Percentiles rank a stretch among this genome's conserved stretches.
These are phyloP conservation scores for Stigmatopora nigra DNA, from an alignment of 2,113 vertebrate species.

Conservation along the genomic window DNA sequence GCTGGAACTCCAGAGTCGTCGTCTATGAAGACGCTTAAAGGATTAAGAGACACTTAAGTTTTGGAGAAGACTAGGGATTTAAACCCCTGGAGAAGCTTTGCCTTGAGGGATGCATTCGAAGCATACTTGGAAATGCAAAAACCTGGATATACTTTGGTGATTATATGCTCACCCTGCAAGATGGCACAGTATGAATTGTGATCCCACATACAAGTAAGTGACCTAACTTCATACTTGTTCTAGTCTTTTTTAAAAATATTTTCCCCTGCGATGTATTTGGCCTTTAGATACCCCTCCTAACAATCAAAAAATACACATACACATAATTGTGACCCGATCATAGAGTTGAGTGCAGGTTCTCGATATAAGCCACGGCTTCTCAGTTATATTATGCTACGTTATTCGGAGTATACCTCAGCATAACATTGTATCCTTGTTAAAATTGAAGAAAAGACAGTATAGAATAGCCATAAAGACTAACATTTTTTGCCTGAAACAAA, in stretches of 20 bases:
- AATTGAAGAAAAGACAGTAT: too few species aligned
- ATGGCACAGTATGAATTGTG: slow-evolving; percentile 33
- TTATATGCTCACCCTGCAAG: slow-evolving; percentile 33
- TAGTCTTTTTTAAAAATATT: slow-evolving; percentile 15
- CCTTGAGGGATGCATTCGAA: slow-evolving; percentile 41
- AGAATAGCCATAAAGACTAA: too few species aligned
- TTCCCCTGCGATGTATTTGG: slow-evolving; percentile 10
- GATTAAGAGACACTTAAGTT: slow-evolving; percentile 52
- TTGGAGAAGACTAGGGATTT: slow-evolving; percentile 57
- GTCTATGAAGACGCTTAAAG: slow-evolving; percentile 42
- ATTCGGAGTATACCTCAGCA: too few species aligned
- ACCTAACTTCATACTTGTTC: slow-evolving; percentile 37
- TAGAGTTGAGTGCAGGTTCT: neutral
- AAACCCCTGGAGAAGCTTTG: slow-evolving; percentile 43
- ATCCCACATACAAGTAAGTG: slow-evolving; percentile 45
- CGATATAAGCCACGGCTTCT: neutral
- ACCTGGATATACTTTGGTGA: slow-evolving; percentile 51
- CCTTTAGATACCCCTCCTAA: neutral
- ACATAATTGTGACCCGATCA: neutral
- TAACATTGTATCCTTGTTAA: neutral
- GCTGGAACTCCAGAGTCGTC: slow-evolving; percentile 35
- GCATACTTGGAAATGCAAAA: slow-evolving; percentile 51
- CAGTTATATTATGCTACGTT: too few species aligned
- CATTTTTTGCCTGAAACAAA: too few species aligned
- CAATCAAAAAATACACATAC: too few species aligned